Base-by-base conservation (phyloP, 2,797 vertebrate species). In the Sebastes melanostomus region DNA sequence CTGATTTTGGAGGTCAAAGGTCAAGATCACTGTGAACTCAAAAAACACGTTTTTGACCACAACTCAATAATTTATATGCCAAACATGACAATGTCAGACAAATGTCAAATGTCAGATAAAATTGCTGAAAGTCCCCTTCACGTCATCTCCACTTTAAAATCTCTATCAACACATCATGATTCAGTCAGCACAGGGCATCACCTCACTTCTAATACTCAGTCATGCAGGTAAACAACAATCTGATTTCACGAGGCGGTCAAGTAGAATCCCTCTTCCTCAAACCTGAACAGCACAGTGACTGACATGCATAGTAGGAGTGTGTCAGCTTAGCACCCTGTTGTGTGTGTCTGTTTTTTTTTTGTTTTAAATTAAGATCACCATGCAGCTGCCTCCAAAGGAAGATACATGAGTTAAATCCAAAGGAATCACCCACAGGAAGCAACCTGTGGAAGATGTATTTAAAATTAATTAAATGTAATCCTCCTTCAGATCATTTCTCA, bases 401-500 rank as follows among this genome's bases (percentile, higher is more conserved):
- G 56, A 84, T 78, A 63, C 72, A 83, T 25, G 29, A 84, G 75
- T 78, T 71, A 86, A 81, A 88, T 71, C 42, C 46, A 50, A 71
- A 82, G 70, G 65, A 86, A 88, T 46, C 66, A 61, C 80, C 73
- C 16, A n/a, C 20, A 80, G 86, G 66, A 87, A 77, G 69, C 68
- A 84, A 86, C 72, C 36, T 85, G 74, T 81, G 60, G 79, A 77
- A 78, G 78, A 88, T 68, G 55, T 80, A 80, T 82, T 86, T 80
- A 20, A 82, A 86, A 76, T 83, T n/a, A 90, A 92, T 88, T 75
- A 78, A 78, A 87, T 76, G 66, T 86, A 87, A 91, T 93, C 75
- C 54, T 65, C 83, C 79, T 84, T 76, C 38, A 79, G 83, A 87
- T 89, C 66, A 81, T 91, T 91, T 81, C 81, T 91, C 83, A 71